Percentiles rank a stretch among this genome's conserved stretches.
These are phyloP conservation scores for Typhlomys cinereus DNA, from an alignment of 2,113 vertebrate species.

Conservation along the genomic window DNA sequence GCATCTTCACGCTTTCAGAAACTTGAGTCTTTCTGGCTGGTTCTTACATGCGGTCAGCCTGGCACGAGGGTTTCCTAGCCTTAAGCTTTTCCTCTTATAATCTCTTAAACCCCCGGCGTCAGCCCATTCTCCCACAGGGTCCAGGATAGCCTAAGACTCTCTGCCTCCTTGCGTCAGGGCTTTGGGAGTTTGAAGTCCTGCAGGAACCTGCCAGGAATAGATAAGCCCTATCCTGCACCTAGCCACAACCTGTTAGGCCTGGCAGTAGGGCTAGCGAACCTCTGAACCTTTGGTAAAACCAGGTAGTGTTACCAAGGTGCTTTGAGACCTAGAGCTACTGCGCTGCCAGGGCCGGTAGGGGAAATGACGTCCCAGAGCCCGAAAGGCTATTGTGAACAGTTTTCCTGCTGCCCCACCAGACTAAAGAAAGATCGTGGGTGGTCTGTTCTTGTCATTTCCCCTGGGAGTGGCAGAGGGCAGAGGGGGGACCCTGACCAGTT, in stretches of 20 bases:
- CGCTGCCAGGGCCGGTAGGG: neutral
- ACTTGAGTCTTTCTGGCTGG: neutral
- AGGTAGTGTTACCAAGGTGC: neutral
- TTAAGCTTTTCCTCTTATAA: neutral
- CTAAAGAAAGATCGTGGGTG: neutral
- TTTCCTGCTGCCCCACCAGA: neutral
- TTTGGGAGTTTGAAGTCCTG: neutral
- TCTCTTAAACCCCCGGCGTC: neutral
- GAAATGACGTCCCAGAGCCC: neutral
- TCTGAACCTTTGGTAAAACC: no score
- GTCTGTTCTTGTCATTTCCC: neutral
- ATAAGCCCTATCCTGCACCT: neutral
- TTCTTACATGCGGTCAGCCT: neutral
- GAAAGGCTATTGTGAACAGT: neutral
- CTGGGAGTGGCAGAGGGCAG: neutral
- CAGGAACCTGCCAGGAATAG: neutral
- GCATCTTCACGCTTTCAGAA: neutral
- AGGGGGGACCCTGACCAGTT: neutral
- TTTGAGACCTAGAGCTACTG: neutral
- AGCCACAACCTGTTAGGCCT: neutral
- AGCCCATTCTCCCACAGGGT: neutral
- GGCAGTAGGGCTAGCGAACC: no score
- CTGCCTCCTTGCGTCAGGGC: neutral
- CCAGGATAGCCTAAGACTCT: neutral
- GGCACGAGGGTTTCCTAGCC: neutral